phyloP scores from a whole-genome alignment of 2,888 invertebrate genomes.

The Palloptera scutellata region DNA sequence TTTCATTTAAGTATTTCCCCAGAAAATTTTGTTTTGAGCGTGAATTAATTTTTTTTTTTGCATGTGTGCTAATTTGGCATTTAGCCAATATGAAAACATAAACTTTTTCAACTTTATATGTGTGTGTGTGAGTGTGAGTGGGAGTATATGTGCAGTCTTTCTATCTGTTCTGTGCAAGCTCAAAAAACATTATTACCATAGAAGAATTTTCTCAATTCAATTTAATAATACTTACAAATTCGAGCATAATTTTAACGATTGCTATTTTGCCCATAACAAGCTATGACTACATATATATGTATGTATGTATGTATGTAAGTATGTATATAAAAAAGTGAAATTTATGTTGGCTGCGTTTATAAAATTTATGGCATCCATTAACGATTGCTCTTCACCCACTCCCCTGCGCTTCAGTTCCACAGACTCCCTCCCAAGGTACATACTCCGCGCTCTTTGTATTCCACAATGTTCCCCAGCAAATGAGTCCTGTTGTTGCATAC shows the following conservation, averaged over 20 bases:
- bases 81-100: conserved; percentile 47
- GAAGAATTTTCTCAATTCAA: not conserved
- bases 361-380: not conserved
- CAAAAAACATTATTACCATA: no score
- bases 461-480: no score
- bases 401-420: not conserved
- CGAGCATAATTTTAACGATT: not conserved
- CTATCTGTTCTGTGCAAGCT: not conserved
- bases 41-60: no score
- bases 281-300: no score
- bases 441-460: no score
- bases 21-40: no score
- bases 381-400: not conserved
- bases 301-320: no score
- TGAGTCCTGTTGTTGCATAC: no score
- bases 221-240: not conserved
- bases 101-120: not conserved
- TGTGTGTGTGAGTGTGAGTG: conserved; percentile 18
- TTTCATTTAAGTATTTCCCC: not conserved
- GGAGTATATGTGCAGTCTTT: not conserved
- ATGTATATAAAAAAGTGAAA: no score
- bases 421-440: no score
- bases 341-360: no score
- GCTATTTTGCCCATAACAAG: not conserved
- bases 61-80: conserved; percentile 49